phyloP scores from a whole-genome alignment of 2,797 vertebrate genomes.

The Acanthiza pusilla region DNA sequence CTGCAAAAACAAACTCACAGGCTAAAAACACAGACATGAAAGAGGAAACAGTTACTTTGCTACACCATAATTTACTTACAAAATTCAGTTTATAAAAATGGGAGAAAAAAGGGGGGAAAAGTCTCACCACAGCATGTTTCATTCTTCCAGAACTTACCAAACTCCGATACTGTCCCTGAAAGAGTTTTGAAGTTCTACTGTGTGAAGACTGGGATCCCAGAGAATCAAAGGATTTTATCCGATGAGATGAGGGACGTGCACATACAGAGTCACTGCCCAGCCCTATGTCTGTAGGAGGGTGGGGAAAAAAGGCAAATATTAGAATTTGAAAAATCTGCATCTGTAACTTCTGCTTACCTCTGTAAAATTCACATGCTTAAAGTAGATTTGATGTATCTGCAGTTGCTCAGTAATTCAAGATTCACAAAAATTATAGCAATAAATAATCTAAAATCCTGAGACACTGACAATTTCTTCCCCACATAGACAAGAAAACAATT shows the following conservation, averaged over 20 bases:
- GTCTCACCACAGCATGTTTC: neutral
- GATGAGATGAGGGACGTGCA: constrained; percentile 87
- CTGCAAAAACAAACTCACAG: neutral
- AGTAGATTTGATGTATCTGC: neutral
- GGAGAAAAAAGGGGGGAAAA: too few species aligned
- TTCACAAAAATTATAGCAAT: neutral
- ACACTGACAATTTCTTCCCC: neutral
- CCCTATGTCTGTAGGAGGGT: constrained; percentile 83
- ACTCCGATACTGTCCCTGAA: constrained; percentile 95
- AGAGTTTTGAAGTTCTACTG: constrained; percentile 87
- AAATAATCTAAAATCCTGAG: neutral
- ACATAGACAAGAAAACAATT: neutral
- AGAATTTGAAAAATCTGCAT: neutral
- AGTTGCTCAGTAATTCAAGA: neutral
- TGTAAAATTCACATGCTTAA: neutral
- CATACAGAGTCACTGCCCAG: constrained; percentile 94
- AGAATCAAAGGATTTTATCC: constrained; percentile 96
- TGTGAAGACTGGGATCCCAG: constrained; percentile 87
- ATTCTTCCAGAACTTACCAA: constrained; percentile 81
- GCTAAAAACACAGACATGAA: neutral
- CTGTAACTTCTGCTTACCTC: neutral
- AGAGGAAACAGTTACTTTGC: neutral
- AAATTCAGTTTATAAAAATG: neutral
- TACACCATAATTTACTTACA: neutral
- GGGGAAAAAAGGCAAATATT: neutral